These are phyloP conservation scores for Trichopoda pennipes DNA, from an alignment of 2,888 invertebrate species.

Conservation along the genomic window DNA sequence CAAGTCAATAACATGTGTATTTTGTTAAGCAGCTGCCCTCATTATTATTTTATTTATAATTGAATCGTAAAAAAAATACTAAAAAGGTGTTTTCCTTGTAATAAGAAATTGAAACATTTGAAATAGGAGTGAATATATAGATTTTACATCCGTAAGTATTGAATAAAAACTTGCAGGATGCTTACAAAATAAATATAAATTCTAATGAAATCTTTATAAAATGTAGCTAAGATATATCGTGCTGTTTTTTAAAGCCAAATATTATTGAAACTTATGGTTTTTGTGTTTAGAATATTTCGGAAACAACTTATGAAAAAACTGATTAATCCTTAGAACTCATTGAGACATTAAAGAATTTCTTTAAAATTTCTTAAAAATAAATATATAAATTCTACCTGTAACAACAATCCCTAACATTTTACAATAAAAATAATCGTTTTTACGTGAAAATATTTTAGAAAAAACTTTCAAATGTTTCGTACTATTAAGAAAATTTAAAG, in stretches of 20 bases:
- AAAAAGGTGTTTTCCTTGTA: slow-evolving; percentile 23
- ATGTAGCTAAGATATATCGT: slow-evolving; percentile 32
- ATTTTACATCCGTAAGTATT: background rate
- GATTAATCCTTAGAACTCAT: background rate
- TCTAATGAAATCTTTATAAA: no score
- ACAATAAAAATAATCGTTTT: no score
- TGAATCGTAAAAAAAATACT: slow-evolving; percentile 9
- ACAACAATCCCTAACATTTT: no score
- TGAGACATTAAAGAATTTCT: background rate
- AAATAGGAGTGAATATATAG: background rate
- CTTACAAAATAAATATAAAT: no score
- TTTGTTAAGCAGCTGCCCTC: slow-evolving; percentile 52
- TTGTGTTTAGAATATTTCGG: slow-evolving; percentile 28
- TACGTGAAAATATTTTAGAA: no score
- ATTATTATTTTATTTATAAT: background rate
- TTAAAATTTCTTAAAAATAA: slow-evolving; percentile 24
- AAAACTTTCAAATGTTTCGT: no score
- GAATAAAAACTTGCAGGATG: no score
- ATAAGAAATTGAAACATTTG: slow-evolving; percentile 34
- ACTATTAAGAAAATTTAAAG: no score
- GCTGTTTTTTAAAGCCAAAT: slow-evolving; percentile 64
- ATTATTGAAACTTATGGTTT: slow-evolving; percentile 69
- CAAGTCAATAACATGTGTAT: slow-evolving; percentile 60
- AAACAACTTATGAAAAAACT: background rate
- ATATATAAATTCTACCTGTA: no score